Percentiles rank a stretch among this genome's conserved stretches.
phyloP scores from a whole-genome alignment of 2,113 vertebrate species.

The Antechinus stuartii region DNA sequence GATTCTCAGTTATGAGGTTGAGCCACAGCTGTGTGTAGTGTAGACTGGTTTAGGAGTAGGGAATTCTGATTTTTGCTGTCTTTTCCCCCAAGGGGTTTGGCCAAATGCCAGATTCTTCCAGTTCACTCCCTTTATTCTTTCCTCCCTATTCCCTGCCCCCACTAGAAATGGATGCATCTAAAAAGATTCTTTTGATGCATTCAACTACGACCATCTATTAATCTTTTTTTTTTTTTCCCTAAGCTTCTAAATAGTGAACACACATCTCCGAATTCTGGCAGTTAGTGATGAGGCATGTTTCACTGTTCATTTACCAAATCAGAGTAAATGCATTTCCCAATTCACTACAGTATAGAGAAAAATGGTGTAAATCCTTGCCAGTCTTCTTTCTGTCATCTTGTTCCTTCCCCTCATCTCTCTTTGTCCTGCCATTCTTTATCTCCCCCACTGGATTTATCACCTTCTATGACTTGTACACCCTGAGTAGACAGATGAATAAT shows the following conservation, averaged over 20 bases:
- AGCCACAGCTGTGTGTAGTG: neutral
- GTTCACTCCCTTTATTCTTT: neutral
- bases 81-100: constrained; percentile 51
- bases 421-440: neutral
- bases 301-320: constrained; percentile 9
- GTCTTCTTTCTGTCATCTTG: neutral
- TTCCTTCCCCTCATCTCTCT: neutral
- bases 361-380: neutral
- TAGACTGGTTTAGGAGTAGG: neutral
- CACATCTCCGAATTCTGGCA: constrained; percentile 42
- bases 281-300: constrained; percentile 35
- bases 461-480: neutral
- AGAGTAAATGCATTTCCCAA: constrained; percentile 36
- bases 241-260: constrained; percentile 50
- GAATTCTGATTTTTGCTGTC: constrained; percentile 44
- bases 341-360: fast-evolving
- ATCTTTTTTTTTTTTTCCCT: constrained; percentile 59
- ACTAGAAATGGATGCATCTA: constrained; percentile 17
- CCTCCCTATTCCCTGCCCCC: neutral
- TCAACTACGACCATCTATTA: constrained; percentile 53
- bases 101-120: constrained; percentile 45
- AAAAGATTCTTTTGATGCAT: constrained; percentile 58
- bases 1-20: neutral
- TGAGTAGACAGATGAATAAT: neutral
- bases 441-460: neutral